Conservation (phyloP, 2,113 vertebrate genomes). For the Odocoileus virginianus region DNA sequence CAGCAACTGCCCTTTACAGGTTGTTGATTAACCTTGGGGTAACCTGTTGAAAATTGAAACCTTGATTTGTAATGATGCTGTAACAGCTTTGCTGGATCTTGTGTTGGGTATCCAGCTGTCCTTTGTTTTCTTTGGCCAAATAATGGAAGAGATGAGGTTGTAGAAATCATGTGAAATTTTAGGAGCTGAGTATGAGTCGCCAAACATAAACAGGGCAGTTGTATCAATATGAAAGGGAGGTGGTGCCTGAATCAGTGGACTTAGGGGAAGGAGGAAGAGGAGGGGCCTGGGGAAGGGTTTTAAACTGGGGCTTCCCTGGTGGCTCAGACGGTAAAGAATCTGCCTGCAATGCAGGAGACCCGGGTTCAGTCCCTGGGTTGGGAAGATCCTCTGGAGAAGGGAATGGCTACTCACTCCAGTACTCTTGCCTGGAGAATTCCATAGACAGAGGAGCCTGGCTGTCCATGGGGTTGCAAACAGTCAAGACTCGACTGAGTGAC, state of each 20-base stretch:
- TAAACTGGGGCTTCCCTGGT: constrained; percentile 1
- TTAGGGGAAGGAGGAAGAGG: not conserved
- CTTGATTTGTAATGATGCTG: not conserved
- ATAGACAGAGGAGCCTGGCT: not conserved
- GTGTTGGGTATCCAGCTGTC: not conserved
- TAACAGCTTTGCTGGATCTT: constrained; percentile 21
- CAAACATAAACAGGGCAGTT: constrained; percentile 21
- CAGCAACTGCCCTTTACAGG: not conserved
- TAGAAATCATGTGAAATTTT: constrained; percentile 47
- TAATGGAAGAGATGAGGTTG: constrained; percentile 38
- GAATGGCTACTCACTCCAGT: not conserved
- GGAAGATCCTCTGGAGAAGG: not conserved
- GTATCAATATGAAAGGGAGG: not conserved
- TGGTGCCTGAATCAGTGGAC: not conserved
- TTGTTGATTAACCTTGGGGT: not conserved
- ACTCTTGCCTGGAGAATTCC: not conserved
- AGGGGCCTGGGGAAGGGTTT: not conserved
- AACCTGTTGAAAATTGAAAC: not conserved
- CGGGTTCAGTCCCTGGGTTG: not conserved
- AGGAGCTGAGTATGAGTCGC: constrained; percentile 39
- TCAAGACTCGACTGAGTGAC: not conserved
- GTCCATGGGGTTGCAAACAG: not conserved
- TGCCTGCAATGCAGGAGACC: not conserved
- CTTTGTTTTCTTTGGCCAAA: constrained; percentile 42
- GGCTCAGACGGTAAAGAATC: not conserved